Conservation (phyloP, 2,113 vertebrate genomes). For the Phalacrocorax carbo region DNA sequence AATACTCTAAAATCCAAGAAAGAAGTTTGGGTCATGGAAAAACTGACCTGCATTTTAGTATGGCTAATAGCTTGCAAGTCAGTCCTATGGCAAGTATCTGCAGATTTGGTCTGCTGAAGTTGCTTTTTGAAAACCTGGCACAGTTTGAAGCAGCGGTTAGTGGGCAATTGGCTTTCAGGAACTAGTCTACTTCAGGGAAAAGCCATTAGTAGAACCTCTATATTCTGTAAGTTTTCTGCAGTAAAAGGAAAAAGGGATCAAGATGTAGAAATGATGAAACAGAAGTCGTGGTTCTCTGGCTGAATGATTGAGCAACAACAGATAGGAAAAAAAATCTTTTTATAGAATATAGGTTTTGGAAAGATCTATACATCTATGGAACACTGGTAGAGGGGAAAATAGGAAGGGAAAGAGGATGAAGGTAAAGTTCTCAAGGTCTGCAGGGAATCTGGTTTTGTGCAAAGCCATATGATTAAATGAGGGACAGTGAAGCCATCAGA, state of each 20-base stretch:
- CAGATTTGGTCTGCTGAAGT: neutral
- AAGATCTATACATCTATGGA: neutral
- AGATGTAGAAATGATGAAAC: neutral
- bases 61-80: neutral
- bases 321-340: neutral
- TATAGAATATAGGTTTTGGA: neutral
- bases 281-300: neutral
- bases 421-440: neutral
- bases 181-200: neutral
- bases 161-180: neutral
- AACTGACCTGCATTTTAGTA: neutral
- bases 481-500: neutral
- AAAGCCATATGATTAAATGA: neutral
- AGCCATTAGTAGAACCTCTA: neutral
- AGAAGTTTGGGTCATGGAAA: neutral
- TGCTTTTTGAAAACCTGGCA: neutral
- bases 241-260: neutral
- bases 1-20: neutral
- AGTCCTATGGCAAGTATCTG: neutral
- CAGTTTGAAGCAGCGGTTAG: neutral
- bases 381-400: neutral
- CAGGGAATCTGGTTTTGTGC: neutral
- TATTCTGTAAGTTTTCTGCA: neutral
- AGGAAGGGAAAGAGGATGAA: neutral
- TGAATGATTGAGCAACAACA: neutral